Conservation (phyloP, 2,797 vertebrate species). For the Ara ararauna region DNA sequence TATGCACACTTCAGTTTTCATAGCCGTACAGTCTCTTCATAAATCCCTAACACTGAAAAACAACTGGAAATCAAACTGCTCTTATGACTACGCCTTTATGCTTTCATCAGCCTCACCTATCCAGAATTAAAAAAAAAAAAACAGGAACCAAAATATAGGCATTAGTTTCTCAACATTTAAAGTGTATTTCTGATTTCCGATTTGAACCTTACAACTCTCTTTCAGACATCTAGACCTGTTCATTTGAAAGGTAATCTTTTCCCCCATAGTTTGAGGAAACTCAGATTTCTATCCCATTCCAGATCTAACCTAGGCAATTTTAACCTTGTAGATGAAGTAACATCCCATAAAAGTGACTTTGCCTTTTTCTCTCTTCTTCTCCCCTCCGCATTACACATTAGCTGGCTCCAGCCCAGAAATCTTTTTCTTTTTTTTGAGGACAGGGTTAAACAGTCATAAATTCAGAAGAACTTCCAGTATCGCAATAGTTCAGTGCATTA, state of each 20-base stretch:
- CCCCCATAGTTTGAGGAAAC: background rate
- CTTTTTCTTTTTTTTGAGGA: background rate
- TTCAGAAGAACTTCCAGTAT: background rate
- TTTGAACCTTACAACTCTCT: background rate
- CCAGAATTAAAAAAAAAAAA: constrained; percentile 11
- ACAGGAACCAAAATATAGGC: background rate
- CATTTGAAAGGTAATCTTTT: background rate
- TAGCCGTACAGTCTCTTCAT: constrained; percentile 29
- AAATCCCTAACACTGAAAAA: constrained; percentile 42
- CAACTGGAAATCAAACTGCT: constrained; percentile 31
- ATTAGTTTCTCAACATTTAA: background rate
- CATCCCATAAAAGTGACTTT: background rate
- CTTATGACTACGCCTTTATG: constrained; percentile 26
- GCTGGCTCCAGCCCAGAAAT: background rate
- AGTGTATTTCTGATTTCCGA: background rate
- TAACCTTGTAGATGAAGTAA: background rate
- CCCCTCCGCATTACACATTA: background rate
- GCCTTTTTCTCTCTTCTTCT: background rate
- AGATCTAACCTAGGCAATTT: background rate
- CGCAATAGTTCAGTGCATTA: background rate
- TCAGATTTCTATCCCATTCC: background rate
- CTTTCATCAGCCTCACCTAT: background rate
- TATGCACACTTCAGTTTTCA: constrained; percentile 37
- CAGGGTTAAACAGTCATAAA: background rate
- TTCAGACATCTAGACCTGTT: background rate